phyloP scores from a whole-genome alignment of 2,888 invertebrate genomes.

The Scaptodrosophila latifasciaeformis region DNA sequence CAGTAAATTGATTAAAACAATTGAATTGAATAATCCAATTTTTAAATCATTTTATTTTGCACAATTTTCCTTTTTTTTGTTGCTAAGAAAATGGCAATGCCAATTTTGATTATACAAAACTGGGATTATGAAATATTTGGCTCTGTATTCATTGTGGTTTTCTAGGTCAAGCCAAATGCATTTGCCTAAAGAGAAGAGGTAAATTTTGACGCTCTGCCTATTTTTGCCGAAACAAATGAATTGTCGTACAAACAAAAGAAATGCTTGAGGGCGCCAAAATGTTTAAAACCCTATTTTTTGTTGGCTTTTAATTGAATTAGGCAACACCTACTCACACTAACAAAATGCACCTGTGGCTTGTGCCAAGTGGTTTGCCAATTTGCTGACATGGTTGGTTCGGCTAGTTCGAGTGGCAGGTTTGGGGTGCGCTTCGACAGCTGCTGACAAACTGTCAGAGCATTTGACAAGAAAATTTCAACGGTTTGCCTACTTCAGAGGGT shows the following conservation, averaged over 20 bases:
- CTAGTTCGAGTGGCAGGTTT: too few relatives aligned
- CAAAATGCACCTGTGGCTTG: not conserved
- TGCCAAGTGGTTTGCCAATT: not conserved
- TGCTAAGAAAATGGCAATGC: too few relatives aligned
- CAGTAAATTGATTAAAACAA: too few relatives aligned
- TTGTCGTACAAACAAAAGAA: not conserved
- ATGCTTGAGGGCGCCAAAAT: not conserved
- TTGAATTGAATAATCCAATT: too few relatives aligned
- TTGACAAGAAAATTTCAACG: constrained; percentile 2
- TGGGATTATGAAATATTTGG: constrained; percentile 22
- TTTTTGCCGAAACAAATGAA: not conserved
- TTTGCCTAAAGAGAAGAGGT: constrained; percentile 3
- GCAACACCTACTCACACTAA: not conserved
- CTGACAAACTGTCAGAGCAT: constrained; percentile 1
- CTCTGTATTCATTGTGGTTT: constrained; percentile 29
- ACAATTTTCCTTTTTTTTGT: constrained; percentile 11
- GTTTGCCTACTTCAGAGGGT: not conserved
- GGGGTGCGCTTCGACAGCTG: too few relatives aligned
- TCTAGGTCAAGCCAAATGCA: constrained; percentile 45
- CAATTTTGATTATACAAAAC: not conserved
- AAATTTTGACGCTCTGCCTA: not conserved
- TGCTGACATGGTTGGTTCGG: not conserved
- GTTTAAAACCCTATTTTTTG: not conserved
- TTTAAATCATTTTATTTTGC: constrained; percentile 33
- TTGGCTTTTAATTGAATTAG: constrained; percentile 2